phyloP scores from a whole-genome alignment of 1,140 invertebrate species.

The Drosophila littoralis region DNA sequence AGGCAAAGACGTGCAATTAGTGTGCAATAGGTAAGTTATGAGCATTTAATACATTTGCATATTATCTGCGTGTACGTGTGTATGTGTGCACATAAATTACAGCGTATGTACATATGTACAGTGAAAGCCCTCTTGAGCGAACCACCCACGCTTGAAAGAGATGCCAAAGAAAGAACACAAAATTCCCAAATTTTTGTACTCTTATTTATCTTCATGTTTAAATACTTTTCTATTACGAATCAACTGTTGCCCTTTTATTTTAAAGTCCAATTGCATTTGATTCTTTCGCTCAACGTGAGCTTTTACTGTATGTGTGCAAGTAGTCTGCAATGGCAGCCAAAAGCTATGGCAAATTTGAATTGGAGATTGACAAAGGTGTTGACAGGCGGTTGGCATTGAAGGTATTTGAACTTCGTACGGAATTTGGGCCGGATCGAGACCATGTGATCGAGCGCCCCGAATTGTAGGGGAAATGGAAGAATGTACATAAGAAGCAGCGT shows the following conservation, averaged over 20 bases:
- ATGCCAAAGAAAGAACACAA: background rate
- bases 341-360: slow-evolving; percentile 34
- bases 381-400: slow-evolving; percentile 31
- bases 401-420: slow-evolving; percentile 44
- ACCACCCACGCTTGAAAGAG: background rate
- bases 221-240: too few species aligned
- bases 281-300: background rate
- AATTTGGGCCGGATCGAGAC: slow-evolving; percentile 25
- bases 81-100: background rate
- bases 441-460: slow-evolving; percentile 6
- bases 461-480: slow-evolving; percentile 44
- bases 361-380: slow-evolving; percentile 48
- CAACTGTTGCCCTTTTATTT: too few species aligned
- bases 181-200: too few species aligned
- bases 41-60: slow-evolving; percentile 35
- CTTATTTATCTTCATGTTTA: too few species aligned
- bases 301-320: background rate
- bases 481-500: slow-evolving; percentile 48
- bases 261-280: background rate
- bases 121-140: background rate
- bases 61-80: background rate
- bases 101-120: background rate
- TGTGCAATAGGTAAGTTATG: slow-evolving; percentile 54
- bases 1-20: slow-evolving; percentile 51
- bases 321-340: slow-evolving; percentile 18